These are phyloP conservation scores for Dinothrombium tinctorium DNA, from an alignment of 1,140 invertebrate genomes.

Conservation along the genomic window DNA sequence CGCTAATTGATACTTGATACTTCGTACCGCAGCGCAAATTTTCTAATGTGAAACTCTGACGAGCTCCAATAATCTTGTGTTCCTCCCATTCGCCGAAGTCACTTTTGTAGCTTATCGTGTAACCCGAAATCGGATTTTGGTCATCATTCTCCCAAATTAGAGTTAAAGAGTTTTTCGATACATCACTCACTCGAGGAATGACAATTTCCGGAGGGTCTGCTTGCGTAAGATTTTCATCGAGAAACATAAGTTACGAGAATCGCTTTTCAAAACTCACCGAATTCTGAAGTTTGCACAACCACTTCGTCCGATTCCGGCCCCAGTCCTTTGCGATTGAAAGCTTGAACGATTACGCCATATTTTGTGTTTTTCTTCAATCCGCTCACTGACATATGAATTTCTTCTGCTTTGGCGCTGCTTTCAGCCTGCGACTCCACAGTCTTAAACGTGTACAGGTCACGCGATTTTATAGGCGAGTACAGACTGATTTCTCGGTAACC, in stretches of 20 bases:
- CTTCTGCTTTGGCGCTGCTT: conserved; percentile 10
- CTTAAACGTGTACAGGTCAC: neutral
- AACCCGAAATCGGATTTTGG: conserved; percentile 15
- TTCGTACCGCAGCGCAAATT: conserved; percentile 39
- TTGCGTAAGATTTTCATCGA: too few relatives aligned
- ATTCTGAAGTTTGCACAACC: conserved; percentile 18
- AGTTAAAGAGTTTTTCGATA: neutral
- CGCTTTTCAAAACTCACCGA: conserved; percentile 6
- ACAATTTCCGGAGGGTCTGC: neutral
- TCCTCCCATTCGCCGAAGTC: conserved; percentile 34
- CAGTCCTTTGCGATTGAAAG: conserved; percentile 32
- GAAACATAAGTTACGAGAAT: too few relatives aligned
- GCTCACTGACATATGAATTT: conserved; percentile 8
- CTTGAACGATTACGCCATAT: conserved; percentile 26
- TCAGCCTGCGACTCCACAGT: neutral
- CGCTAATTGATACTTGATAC: conserved; percentile 63
- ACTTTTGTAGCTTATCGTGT: conserved; percentile 23
- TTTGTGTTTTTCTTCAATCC: conserved; percentile 18
- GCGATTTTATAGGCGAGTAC: neutral
- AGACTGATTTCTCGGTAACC: conserved; percentile 36
- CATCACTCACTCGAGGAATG: neutral
- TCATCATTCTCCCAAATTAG: neutral
- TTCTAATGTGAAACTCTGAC: neutral
- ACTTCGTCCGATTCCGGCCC: conserved; percentile 22
- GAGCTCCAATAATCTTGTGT: neutral